phyloP scores from a whole-genome alignment of 2,888 invertebrate species.

The Brenthis hecate region DNA sequence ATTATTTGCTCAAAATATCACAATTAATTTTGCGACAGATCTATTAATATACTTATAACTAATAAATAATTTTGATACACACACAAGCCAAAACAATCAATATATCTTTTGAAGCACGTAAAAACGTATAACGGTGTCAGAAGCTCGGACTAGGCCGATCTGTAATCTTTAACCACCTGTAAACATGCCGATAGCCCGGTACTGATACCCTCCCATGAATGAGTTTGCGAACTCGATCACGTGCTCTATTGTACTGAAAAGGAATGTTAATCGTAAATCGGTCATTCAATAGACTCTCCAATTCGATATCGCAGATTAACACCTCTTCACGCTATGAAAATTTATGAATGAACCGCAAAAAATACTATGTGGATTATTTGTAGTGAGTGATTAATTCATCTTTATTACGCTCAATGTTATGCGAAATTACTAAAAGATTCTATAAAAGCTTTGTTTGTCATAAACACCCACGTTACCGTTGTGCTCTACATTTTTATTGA shows the following conservation, averaged over 20 bases:
- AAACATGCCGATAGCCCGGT: constrained; percentile 50
- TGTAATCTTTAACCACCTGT: constrained; percentile 48
- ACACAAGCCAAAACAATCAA: constrained; percentile 32
- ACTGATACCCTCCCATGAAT: constrained; percentile 60
- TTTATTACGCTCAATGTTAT: constrained; percentile 16
- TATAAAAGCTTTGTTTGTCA: constrained; percentile 24
- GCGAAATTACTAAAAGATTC: constrained; percentile 26
- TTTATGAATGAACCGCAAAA: constrained; percentile 73
- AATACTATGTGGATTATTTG: constrained; percentile 60
- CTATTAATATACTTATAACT: no score
- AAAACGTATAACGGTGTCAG: constrained; percentile 39
- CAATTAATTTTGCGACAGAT: no score
- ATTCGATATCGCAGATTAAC: constrained; percentile 60
- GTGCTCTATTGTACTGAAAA: constrained; percentile 72
- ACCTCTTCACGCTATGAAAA: constrained; percentile 61
- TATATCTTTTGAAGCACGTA: constrained; percentile 29
- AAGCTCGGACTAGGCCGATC: constrained; percentile 42
- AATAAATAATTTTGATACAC: background rate
- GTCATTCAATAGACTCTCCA: constrained; percentile 65
- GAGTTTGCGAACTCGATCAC: constrained; percentile 63
- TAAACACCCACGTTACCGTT: constrained; percentile 7
- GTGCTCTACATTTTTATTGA: background rate
- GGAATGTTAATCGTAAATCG: constrained; percentile 71
- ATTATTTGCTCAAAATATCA: no score
- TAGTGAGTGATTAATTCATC: constrained; percentile 53